Evolutionary conservation across 2,888 invertebrate species (phyloP), one percentile per base, ranked within the genome.

Genomic region (Antheraea yamamai): DNA sequence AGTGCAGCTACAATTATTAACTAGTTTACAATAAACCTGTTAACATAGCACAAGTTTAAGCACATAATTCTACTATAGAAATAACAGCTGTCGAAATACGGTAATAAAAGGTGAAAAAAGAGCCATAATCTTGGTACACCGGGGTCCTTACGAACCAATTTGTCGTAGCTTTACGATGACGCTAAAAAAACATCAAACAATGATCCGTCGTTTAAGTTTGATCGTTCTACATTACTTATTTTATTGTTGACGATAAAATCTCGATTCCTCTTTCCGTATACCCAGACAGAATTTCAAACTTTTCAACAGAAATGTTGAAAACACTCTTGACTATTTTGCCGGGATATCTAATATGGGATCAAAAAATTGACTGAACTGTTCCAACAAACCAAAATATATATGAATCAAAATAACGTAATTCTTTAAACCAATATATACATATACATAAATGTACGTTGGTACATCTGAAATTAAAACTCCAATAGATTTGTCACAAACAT

Each of bases 161-260:
- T 91, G 91, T 91, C 86, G 86, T 81, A 85, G 87, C 84, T 93
- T 93, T 92, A 94, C 89, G 92, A 91, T 82, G 85, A 83, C 86
- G 85, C 87, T 87, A 86, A 73, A 82, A 73, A 73, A 85, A 88
- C 88, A 91, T 90, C 90, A 90, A 92, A 90, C 91, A 92, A 91
- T 88, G 88, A 91, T 68, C 68, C 39, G 20, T 16, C 88, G 90
- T 68, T 91, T 85, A 89, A 90, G 86, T 90, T 91, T 88, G 88
- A 91, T 90, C 89, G 90, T 89, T 90, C 52, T 87, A 86, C 87
- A 89, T 91, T 89, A 90, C 88, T 83, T 80, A 78, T 84, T 85
- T 85, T 85, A 85, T 83, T 81, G 81, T 75, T 78, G 78, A 76
- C 78, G 75, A 78, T 81, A 80, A 81, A 82, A 78, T 79, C 74